A percentile compares a stretch with the other conserved stretches of the same genome.
Conservation (phyloP, 2,113 vertebrate genomes). For the Xiphophorus couchianus region DNA sequence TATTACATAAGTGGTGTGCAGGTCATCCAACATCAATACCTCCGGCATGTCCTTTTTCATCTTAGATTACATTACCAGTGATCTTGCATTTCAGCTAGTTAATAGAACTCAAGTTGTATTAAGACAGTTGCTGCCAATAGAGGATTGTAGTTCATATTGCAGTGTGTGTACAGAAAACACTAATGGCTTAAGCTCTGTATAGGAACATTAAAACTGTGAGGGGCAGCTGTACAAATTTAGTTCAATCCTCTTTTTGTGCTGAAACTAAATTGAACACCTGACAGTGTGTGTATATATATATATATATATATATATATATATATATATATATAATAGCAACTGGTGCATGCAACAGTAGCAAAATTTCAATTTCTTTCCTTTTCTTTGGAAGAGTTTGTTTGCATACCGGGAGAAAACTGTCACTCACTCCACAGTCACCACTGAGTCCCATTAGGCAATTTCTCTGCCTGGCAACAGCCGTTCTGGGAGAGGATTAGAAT, state of each 20-base stretch:
- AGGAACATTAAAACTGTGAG: slow-evolving; percentile 14
- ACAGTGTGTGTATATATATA: not conserved
- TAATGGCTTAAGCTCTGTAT: slow-evolving; percentile 39
- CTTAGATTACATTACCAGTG: slow-evolving; percentile 15
- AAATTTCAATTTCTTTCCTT: not conserved
- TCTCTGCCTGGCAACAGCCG: slow-evolving; percentile 74
- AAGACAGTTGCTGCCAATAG: slow-evolving; percentile 17
- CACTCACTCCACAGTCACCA: slow-evolving; percentile 18
- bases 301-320: not conserved
- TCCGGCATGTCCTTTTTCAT: not conserved
- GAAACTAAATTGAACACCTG: not conserved
- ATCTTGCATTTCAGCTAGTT: slow-evolving; percentile 28
- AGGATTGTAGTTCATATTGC: slow-evolving; percentile 42
- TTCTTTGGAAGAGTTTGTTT: not conserved
- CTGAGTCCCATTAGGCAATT: slow-evolving; percentile 45
- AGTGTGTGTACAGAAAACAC: slow-evolving; percentile 41
- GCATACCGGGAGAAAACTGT: not conserved
- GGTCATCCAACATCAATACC: slow-evolving; percentile 9
- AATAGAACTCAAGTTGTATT: slow-evolving; percentile 3
- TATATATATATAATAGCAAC: not conserved
- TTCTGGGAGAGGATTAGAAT: slow-evolving; percentile 71
- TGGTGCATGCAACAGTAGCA: not conserved
- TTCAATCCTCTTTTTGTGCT: not conserved
- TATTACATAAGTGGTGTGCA: slow-evolving; percentile 9
- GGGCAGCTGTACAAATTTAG: slow-evolving; percentile 32